Base-by-base conservation (phyloP, 2,888 invertebrate genomes). In the Andrena fulva region DNA sequence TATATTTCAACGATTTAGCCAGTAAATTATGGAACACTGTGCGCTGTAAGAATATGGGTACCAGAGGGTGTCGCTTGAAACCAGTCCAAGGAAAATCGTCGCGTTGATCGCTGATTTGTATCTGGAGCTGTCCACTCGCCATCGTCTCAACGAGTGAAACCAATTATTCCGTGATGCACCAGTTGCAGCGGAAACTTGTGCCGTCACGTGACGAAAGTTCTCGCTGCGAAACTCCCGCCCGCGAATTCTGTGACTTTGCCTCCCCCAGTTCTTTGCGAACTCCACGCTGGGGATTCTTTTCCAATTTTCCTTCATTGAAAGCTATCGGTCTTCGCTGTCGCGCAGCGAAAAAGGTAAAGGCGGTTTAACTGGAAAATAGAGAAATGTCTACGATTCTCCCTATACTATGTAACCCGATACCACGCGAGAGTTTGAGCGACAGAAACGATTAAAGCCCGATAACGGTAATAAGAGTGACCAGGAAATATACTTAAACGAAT, bases 131-230 rank as follows among this genome's bases (percentile, higher is more conserved):
- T 76, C 75, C 84, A 75, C 56, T 24, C 66, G 24, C 24, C 56
- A 59, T 64, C 72, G 75, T 50, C 33, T 59, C 64, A 12, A 60
- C 74, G 67, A 76, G 70, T 78, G 66, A 79, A 87, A 87, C 77
- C 87, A 87, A 88, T 85, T 88, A 89, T 88, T 84, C 87, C 76
- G 75, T 24, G 79, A 69, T 74, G 81, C 87, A 84, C 84, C 85
- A 77, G 85, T 85, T 76, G 85, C 88, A 77, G 69, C 60, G 64
- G 56, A 71, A 87, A 87, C 84, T 87, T 87, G 70, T 29, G 50
- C 68, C 82, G 72, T 87, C 81, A 76, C 87, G 80, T 70, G 77
- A 84, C 72, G 72, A 74, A 76, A 80, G 59, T 71, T 82, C 68
- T 56, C 60, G 54, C 70, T 33, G 77, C 75, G 54, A 82, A 82